Conservation (phyloP, 2,797 vertebrate species). For the Buceros bicornis region DNA sequence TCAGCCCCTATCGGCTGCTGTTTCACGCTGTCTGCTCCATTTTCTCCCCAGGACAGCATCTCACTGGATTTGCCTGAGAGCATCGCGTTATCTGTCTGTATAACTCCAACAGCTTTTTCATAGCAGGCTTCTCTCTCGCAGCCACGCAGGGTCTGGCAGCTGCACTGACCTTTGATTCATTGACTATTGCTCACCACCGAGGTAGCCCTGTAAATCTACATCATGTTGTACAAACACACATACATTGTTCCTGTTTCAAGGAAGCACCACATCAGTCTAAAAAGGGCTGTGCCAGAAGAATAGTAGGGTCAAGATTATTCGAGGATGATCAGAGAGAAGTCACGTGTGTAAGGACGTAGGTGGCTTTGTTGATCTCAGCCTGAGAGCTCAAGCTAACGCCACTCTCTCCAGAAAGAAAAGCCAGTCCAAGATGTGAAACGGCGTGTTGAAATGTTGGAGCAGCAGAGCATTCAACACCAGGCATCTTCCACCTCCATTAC, state of each 20-base stretch:
- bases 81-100: background rate
- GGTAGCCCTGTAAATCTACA: background rate
- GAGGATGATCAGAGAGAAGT: background rate
- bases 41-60: background rate
- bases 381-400: background rate
- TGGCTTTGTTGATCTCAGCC: background rate
- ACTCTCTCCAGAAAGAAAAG: background rate
- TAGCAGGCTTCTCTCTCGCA: background rate
- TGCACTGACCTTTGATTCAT: background rate
- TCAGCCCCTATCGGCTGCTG: background rate
- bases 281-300: background rate
- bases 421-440: background rate
- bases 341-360: background rate
- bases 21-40: background rate
- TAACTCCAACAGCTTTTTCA: background rate
- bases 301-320: background rate
- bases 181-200: background rate
- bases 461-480: background rate
- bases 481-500: background rate
- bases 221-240: background rate
- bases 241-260: background rate
- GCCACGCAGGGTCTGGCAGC: background rate
- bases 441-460: background rate
- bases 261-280: background rate
- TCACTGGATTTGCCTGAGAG: background rate